Evolutionary conservation across 2,797 vertebrate species (phyloP), one percentile per base, ranked within the genome.

Genomic region (Scyliorhinus canicula): DNA sequence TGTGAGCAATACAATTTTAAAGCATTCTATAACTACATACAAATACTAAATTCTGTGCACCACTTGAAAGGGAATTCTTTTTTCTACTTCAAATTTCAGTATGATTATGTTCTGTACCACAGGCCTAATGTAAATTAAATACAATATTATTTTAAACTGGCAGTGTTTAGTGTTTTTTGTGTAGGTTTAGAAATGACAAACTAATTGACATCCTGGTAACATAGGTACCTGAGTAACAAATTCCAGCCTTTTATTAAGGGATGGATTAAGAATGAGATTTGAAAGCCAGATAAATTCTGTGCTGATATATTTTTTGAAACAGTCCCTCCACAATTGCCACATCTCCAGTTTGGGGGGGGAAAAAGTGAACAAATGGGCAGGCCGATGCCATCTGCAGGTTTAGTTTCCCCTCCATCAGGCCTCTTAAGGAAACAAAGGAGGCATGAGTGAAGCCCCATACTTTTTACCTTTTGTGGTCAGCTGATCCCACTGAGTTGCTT

Each of bases 401-500:
- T 91, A 85, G 74, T 88, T 85, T 95, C 55, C 95, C 95, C 93
- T 94, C 67, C 67, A 52, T 26, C 93, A 74, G 50, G 31, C 93
- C 93, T 94, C 93, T 74, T n/a, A 35, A 71, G 65, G 93, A 71
- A 14, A 90, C 93, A 94, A 94, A 94, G 69, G 16, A 93, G 28
- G 40, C 91, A 93, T 96, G 97, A 96, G 95, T 95, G 96, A 35
- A 95, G 96, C 95, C 47, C n/a, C 93, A 74, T 90, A 95, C 96
- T 96, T 97, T 96, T 95, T 95, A 95, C 96, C 96, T 96, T 95
- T 52, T 95, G 96, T 96, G 95, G 97, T 97, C 93, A 94, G 96
- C 96, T 97, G 96, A 95, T 95, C 0, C 82, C 95, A 95, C 95
- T 95, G 95, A 94, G 95, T 96, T 95, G 96, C 96, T 97, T 97